Percentiles rank a stretch among this genome's conserved stretches.
Conservation (phyloP, 2,888 invertebrate species). For the Pycnomerus fuliginosus region DNA sequence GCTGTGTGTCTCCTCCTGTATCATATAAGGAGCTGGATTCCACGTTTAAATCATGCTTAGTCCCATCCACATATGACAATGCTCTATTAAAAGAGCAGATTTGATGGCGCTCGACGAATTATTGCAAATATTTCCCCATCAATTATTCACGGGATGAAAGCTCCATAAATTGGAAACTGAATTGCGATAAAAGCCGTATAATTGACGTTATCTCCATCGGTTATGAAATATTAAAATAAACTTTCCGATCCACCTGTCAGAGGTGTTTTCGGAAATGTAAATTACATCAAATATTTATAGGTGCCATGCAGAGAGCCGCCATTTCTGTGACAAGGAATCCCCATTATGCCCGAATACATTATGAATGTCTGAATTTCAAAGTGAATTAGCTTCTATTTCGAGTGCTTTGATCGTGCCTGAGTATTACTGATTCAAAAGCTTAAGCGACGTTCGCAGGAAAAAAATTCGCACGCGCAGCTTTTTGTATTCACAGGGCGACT, state of each 20-base stretch:
- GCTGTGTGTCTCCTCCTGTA: conserved; percentile 42
- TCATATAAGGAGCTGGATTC: conserved; percentile 37
- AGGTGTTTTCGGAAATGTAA: conserved; percentile 32
- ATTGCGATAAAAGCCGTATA: too few species aligned
- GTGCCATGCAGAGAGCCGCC: conserved; percentile 28
- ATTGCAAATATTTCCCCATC: neutral
- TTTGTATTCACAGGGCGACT: conserved; percentile 17
- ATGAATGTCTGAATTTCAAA: conserved; percentile 40
- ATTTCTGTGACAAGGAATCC: conserved; percentile 41
- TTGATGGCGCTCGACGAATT: conserved; percentile 1
- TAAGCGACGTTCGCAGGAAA: neutral
- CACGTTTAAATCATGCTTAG: conserved; percentile 47
- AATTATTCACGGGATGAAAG: too few species aligned
- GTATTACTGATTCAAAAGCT: neutral
- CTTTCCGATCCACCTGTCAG: conserved; percentile 30
- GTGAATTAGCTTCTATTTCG: conserved; percentile 6
- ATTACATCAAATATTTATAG: conserved; percentile 42
- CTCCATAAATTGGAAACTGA: too few species aligned
- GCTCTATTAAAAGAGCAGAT: conserved; percentile 12
- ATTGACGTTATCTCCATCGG: too few species aligned
- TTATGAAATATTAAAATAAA: conserved; percentile 10
- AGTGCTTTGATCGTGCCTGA: too few species aligned
- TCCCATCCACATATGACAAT: conserved; percentile 21
- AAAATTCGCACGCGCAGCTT: conserved; percentile 5
- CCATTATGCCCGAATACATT: conserved; percentile 47